These are phyloP conservation scores for Chaetodon auriga DNA, from an alignment of 2,113 vertebrate genomes.

Conservation along the genomic window DNA sequence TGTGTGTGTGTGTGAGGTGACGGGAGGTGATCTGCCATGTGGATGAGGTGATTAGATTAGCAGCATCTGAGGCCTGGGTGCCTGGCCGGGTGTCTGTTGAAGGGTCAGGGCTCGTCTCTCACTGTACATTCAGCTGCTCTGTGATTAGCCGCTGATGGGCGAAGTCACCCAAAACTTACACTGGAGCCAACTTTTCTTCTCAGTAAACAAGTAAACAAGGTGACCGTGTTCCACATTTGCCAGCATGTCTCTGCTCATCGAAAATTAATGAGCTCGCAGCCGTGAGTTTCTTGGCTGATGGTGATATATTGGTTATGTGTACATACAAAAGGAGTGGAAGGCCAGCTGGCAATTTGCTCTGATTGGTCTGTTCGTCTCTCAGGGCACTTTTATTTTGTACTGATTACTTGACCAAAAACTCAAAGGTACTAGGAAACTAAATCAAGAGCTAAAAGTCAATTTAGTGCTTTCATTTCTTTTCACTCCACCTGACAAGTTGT, in stretches of 20 bases:
- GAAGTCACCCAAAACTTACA: conserved; percentile 64
- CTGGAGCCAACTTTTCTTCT: conserved; percentile 58
- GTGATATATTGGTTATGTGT: conserved; percentile 13
- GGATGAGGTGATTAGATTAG: conserved; percentile 71
- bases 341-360: conserved; percentile 21
- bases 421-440: neutral
- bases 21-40: conserved; percentile 63
- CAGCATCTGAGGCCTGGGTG: conserved; percentile 63
- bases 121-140: conserved; percentile 52
- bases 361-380: conserved; percentile 8
- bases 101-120: conserved; percentile 68
- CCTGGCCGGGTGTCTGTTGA: conserved; percentile 52
- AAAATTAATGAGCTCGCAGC: conserved; percentile 63
- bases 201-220: conserved; percentile 73
- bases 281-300: conserved; percentile 31
- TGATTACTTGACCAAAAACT: neutral
- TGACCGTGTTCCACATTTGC: conserved; percentile 70
- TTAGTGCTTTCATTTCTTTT: conserved; percentile 2
- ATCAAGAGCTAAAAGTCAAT: neutral
- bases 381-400: neutral
- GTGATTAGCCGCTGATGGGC: conserved; percentile 63
- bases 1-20: conserved; percentile 36
- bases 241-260: conserved; percentile 47
- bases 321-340: conserved; percentile 23
- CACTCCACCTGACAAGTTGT: neutral